Evolutionary conservation across 1,140 invertebrate species (phyloP), one percentile per base, ranked within the genome.

Genomic region (Pachypsylla venusta): DNA sequence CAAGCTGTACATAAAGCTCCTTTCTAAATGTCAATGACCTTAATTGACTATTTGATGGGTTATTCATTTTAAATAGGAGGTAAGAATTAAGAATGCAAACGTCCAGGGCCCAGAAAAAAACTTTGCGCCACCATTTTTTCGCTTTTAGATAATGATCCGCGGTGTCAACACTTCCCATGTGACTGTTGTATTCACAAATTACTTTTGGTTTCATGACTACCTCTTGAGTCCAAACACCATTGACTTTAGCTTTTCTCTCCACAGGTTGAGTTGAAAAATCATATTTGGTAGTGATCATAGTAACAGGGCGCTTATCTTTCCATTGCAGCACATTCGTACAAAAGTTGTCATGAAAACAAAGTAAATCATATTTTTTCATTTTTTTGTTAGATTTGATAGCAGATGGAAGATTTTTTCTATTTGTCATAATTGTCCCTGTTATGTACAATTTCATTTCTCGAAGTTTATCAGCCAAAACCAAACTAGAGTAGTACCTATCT

Each of bases 51-150:
- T 22, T 22, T 58, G 30, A 12, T 35, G 10, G 30, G 10, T 10
- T 12, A 35, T 24, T 3, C 16, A 19, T 53, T 26, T 13, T 42
- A 25, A 19, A 54, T 13, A 55, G 14, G n/a, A 58, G 16, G 24
- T 25, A 26, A 10, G 39, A 22, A 55, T 55, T 55, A 14, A 58
- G 7, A 20, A 54, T 14, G 3, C 12, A 25, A 20, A 26, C 26
- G 4, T 25, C 39, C 13, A 54, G 22, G n/a, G 26, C 13, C 40
- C 19, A 54, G 20, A 25, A 54, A 16, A 54, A 59, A 19, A 58
- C 5, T 54, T 60, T 60, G 14, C 59, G 19, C 58, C 58, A 59
- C 58, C 19, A 25, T 25, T 59, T 59, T 54, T 30, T 54, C 2
- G 42, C 42, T 26, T 59, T 59, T 35, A 53, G 42, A 25, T 54